Percentiles rank a stretch among this genome's conserved stretches.
phyloP scores from a whole-genome alignment of 1,140 invertebrate genomes.

The Megathymus violae region DNA sequence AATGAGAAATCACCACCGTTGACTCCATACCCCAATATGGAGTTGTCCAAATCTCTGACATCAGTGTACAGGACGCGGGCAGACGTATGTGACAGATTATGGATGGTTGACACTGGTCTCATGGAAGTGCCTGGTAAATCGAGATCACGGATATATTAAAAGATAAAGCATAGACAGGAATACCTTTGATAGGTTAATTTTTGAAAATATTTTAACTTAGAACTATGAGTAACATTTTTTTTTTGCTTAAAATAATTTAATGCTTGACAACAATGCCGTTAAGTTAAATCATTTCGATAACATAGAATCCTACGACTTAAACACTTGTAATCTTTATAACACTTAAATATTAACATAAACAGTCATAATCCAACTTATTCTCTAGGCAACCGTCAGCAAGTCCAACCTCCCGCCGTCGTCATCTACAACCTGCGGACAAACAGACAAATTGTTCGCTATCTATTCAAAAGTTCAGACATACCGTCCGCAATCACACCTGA shows the following conservation, averaged over 20 bases:
- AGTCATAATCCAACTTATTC: conserved; percentile 16
- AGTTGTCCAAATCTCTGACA: conserved; percentile 80
- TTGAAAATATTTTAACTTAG: no score
- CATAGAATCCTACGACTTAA: no score
- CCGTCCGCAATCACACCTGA: conserved; percentile 59
- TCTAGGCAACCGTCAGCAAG: conserved; percentile 82
- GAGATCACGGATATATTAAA: no score
- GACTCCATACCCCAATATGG: conserved; percentile 86
- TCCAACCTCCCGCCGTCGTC: conserved; percentile 85
- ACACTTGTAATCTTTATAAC: no score
- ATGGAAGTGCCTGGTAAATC: conserved; percentile 75
- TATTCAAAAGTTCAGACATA: conserved; percentile 54
- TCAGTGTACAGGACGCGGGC: conserved; percentile 87
- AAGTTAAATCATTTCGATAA: no score
- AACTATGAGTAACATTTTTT: no score
- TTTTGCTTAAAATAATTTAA: no score
- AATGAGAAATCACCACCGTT: conserved; percentile 82
- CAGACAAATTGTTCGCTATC: conserved; percentile 49
- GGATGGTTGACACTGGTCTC: conserved; percentile 88
- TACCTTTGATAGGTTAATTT: no score
- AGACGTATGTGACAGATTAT: conserved; percentile 87
- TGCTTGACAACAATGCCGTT: no score
- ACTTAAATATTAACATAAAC: no score
- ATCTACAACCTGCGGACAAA: conserved; percentile 86
- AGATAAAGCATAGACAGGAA: no score